Evolutionary conservation across 2,888 invertebrate genomes (phyloP).

Genomic region (Leptogaster cylindrica): DNA sequence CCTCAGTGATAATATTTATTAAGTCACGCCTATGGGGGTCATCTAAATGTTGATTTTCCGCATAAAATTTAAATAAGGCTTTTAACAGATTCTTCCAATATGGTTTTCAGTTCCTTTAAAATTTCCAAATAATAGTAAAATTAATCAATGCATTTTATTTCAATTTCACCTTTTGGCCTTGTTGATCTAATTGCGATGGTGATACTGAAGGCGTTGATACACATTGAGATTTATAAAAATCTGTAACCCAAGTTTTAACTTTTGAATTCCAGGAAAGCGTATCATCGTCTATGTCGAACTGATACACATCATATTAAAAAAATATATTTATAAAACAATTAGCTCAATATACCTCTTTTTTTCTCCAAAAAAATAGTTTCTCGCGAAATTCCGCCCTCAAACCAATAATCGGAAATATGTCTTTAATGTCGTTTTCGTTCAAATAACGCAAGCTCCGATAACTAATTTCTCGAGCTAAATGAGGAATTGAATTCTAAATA

Average conservation of each 20-base stretch:
- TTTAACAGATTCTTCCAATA: neutral
- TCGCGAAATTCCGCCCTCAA: conserved; percentile 6
- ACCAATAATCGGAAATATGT: neutral
- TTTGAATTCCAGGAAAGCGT: conserved; percentile 6
- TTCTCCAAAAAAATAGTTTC: neutral
- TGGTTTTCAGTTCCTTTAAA: neutral
- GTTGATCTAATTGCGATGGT: neutral
- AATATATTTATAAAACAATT: neutral
- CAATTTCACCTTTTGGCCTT: neutral
- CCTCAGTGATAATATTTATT: neutral
- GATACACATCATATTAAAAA: neutral
- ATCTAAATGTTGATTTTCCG: neutral
- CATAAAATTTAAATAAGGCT: neutral
- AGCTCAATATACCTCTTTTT: neutral
- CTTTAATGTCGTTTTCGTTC: too few relatives aligned
- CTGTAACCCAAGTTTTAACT: conserved; percentile 10
- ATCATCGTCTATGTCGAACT: conserved; percentile 1
- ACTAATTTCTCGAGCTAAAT: neutral
- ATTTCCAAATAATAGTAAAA: neutral
- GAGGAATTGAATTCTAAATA: neutral
- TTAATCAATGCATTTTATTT: neutral
- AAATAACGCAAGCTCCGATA: neutral
- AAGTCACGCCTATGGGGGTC: neutral
- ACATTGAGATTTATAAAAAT: conserved; percentile 9
- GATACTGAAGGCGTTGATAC: neutral